These are phyloP conservation scores for Anaspis maculata DNA, from an alignment of 2,888 invertebrate species.

Conservation along the genomic window DNA sequence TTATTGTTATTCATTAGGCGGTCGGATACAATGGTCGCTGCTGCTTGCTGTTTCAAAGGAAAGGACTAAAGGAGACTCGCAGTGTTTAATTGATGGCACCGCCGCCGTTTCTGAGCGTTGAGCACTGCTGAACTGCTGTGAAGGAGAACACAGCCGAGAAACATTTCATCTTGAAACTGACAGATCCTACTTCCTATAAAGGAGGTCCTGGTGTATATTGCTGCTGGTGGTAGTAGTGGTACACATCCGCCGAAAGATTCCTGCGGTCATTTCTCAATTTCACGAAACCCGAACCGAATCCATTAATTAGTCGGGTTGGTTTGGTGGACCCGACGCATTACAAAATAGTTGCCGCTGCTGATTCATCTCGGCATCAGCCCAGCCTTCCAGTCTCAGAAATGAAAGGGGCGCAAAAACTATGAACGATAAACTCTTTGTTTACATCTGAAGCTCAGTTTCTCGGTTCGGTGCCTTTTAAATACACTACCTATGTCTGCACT, in stretches of 20 bases:
- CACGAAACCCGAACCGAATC: slow-evolving; percentile 7
- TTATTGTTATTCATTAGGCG: slow-evolving; percentile 9
- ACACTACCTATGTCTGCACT: slow-evolving; percentile 20
- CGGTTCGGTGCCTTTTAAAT: slow-evolving; percentile 24
- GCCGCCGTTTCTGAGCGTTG: too few relatives aligned
- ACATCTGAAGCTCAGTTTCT: slow-evolving; percentile 19
- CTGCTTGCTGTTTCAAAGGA: slow-evolving; percentile 14
- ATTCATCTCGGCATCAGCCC: slow-evolving; percentile 15
- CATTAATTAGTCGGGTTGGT: slow-evolving; percentile 12
- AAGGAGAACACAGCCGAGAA: slow-evolving; percentile 9
- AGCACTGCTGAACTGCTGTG: too few relatives aligned
- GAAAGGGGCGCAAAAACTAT: slow-evolving; percentile 10
- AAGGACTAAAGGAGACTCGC: slow-evolving; percentile 6
- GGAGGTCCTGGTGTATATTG: too few relatives aligned
- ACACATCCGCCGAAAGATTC: too few relatives aligned
- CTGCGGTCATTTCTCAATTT: slow-evolving; percentile 14
- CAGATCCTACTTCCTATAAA: slow-evolving; percentile 8
- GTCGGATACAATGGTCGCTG: slow-evolving; percentile 6
- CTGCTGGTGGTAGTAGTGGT: too few relatives aligned
- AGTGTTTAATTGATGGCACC: slow-evolving; percentile 6
- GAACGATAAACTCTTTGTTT: slow-evolving; percentile 20
- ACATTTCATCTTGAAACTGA: slow-evolving; percentile 19
- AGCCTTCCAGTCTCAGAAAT: too few relatives aligned
- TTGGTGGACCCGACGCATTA: slow-evolving; percentile 5
- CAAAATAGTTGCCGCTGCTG: slow-evolving; percentile 8